Conservation (phyloP, 2,797 vertebrate species). For the Leptatherina wallacei region DNA sequence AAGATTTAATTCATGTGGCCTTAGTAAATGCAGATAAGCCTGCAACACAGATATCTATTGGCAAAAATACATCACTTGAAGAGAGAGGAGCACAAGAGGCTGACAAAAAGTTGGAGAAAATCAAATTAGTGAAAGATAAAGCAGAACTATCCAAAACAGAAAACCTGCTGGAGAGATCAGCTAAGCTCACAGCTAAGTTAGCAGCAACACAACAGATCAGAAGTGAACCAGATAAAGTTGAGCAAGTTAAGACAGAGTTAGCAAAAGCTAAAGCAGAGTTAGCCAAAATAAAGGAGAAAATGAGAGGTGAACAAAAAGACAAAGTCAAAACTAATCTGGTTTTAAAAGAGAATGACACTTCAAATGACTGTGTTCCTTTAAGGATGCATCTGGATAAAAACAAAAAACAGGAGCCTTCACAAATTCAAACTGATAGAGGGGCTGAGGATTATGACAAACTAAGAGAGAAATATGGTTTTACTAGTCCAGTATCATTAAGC, state of each 20-base stretch:
- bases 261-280: constrained; percentile 77
- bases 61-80: constrained; percentile 11
- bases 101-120: constrained; percentile 17
- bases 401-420: constrained; percentile 24
- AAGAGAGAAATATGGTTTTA: constrained; percentile 70
- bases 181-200: constrained; percentile 43
- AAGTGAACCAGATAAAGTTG: constrained; percentile 65
- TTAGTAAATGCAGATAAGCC: constrained; percentile 15
- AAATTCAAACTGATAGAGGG: constrained; percentile 30
- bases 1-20: constrained; percentile 1
- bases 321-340: constrained; percentile 38
- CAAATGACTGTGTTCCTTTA: constrained; percentile 21
- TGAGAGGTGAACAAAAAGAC: constrained; percentile 62
- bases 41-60: background rate
- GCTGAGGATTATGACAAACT: constrained; percentile 53
- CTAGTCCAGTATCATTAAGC: constrained; percentile 23
- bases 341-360: constrained; percentile 28
- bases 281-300: constrained; percentile 75
- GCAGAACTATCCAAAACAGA: constrained; percentile 44
- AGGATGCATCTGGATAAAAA: constrained; percentile 19
- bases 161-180: constrained; percentile 27
- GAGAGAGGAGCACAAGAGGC: constrained; percentile 25
- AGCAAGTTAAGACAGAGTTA: constrained; percentile 71
- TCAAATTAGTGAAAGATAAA: constrained; percentile 33
- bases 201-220: constrained; percentile 37